Base-by-base conservation (phyloP, 2,113 vertebrate genomes). In the Dromiciops gliroides region DNA sequence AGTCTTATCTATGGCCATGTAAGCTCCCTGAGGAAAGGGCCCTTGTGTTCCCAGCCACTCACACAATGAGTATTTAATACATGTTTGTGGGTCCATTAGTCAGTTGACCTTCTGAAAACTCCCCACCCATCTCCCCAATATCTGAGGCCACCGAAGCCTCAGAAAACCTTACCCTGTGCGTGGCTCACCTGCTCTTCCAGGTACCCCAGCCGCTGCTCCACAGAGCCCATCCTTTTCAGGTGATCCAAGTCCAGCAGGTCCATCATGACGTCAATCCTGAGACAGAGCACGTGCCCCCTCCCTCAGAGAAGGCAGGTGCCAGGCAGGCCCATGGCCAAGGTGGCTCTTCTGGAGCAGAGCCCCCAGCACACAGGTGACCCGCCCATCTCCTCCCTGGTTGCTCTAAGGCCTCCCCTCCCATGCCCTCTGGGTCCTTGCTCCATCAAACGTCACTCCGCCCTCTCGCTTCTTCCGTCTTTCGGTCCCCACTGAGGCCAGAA, bases 181-280 rank as follows among this genome's bases (percentile, higher is more conserved):
- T 91, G 12, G 8, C 97, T 98, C 93, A 99, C 99, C 99, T 99
- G 99, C 44, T 99, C 98, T 98, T 99, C 99, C 91, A 99, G 98
- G 94, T 98, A 98, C 37, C 95, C 88, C 96, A 99, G 93, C 53
- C 99, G 99, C 96, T 99, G 98, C 83, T 98, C 98, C 96, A 99
- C 28, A 28, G 98, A 93, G 28, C 97, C 98, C 0, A 98, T 98
- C 47, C 98, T 98, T 94, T 97, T 98, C 95, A 98, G 98, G 16
- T 95, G 95, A 91, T 99, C 99, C 95, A 98, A 97, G 75, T 99
- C 99, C 96, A 99, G 97, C 92, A 98, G 94, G 44, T 99, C 99
- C 51, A 97, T 96, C 92, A 99, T 98, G 2, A 95, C 14, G 12
- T 98, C 98, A 88, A 99, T 98, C 98, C 99, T 99, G 97, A 12